Evolutionary conservation across 2,888 invertebrate genomes (phyloP).

Genomic region (Therioaphis trifolii): DNA sequence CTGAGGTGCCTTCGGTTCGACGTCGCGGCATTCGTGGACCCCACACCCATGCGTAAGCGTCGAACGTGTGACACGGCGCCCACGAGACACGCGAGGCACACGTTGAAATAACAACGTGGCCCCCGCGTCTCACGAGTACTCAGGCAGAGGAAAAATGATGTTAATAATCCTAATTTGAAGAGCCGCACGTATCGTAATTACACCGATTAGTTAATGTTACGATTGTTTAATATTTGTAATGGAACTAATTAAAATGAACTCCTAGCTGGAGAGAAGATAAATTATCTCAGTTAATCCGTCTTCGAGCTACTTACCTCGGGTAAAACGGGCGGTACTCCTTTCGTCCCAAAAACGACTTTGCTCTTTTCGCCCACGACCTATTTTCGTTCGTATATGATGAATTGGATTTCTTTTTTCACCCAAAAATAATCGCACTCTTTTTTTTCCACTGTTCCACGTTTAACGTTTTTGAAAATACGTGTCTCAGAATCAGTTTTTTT

Average conservation of each 20-base stretch:
- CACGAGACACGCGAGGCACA: not conserved
- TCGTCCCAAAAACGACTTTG: no score
- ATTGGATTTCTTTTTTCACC: no score
- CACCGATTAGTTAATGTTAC: constrained; percentile 40
- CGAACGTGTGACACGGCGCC: no score
- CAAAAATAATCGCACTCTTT: no score
- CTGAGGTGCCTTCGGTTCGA: no score
- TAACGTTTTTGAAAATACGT: no score
- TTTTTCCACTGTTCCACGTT: no score
- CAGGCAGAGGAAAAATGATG: not conserved
- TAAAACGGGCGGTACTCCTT: not conserved
- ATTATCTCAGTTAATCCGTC: constrained; percentile 27
- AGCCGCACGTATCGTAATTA: constrained; percentile 13
- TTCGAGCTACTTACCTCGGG: not conserved
- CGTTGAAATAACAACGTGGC: not conserved
- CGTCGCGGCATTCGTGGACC: no score
- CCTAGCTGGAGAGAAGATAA: not conserved
- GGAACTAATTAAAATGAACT: constrained; percentile 41
- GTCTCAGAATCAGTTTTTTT: no score
- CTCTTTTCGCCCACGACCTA: no score
- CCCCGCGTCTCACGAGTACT: not conserved
- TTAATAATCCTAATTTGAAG: constrained; percentile 5
- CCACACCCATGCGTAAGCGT: no score
- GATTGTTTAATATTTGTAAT: constrained; percentile 34
- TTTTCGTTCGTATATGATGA: no score